Conservation (phyloP, 2,797 vertebrate genomes). For the Cuculus canorus region DNA sequence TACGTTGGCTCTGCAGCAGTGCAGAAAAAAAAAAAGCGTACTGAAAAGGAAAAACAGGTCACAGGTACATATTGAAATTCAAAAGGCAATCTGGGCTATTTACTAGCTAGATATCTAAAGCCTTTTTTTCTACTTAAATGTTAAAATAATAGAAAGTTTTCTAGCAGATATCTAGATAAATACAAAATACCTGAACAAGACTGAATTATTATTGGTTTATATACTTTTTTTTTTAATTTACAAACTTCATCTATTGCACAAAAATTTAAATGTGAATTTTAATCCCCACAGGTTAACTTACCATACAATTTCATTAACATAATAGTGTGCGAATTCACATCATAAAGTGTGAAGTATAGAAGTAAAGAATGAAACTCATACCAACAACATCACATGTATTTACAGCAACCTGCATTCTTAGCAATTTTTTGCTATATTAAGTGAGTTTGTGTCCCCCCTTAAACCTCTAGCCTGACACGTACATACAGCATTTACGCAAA, state of each 20-base stretch:
- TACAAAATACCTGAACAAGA: neutral
- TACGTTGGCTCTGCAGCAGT: neutral
- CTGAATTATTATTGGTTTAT: neutral
- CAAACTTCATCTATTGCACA: neutral
- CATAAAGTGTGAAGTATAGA: neutral
- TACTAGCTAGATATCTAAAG: neutral
- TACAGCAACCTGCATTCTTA: neutral
- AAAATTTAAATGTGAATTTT: neutral
- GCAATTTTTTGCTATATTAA: neutral
- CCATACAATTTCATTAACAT: neutral
- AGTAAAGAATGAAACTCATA: neutral
- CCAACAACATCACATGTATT: neutral
- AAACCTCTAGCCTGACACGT: neutral
- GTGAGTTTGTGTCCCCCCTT: neutral
- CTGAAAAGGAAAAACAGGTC: neutral
- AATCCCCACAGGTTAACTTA: neutral
- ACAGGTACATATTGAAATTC: neutral
- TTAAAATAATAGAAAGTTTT: neutral
- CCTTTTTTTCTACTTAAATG: neutral
- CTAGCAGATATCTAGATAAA: neutral
- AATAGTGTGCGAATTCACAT: neutral
- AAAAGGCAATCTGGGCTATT: neutral
- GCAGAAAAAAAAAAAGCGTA: neutral
- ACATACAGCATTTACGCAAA: neutral
- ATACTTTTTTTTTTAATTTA: neutral